phyloP scores from a whole-genome alignment of 2,113 vertebrate species.

The Albula glossodonta region DNA sequence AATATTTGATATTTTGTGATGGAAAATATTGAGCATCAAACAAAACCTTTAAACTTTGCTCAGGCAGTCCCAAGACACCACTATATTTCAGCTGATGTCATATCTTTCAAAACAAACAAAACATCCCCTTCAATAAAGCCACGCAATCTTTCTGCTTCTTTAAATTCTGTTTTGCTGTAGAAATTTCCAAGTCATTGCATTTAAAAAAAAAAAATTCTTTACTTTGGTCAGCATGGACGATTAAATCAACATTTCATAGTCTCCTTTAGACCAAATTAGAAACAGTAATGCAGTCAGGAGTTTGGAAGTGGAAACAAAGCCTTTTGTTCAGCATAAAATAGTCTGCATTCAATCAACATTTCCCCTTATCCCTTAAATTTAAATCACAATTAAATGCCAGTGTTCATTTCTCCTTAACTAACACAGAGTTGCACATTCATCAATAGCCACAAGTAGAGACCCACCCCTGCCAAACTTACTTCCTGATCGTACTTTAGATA shows the following conservation, averaged over 20 bases:
- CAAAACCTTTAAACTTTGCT: not conserved
- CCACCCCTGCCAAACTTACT: too few species aligned
- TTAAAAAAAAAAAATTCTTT: too few species aligned
- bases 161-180: not conserved
- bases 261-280: too few species aligned
- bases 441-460: too few species aligned
- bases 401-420: not conserved
- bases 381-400: not conserved
- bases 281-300: not conserved
- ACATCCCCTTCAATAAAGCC: not conserved
- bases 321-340: slow-evolving; percentile 35
- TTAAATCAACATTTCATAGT: not conserved
- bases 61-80: not conserved
- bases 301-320: slow-evolving; percentile 2
- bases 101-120: not conserved
- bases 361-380: not conserved
- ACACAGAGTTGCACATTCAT: not conserved
- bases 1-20: not conserved
- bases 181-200: too few species aligned
- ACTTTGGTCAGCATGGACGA: too few species aligned
- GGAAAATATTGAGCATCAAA: not conserved
- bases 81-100: not conserved
- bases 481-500: too few species aligned
- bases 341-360: not conserved
- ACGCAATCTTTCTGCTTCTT: not conserved